Evolutionary conservation across 2,888 invertebrate genomes (phyloP).

Genomic region (Tyria jacobaeae): DNA sequence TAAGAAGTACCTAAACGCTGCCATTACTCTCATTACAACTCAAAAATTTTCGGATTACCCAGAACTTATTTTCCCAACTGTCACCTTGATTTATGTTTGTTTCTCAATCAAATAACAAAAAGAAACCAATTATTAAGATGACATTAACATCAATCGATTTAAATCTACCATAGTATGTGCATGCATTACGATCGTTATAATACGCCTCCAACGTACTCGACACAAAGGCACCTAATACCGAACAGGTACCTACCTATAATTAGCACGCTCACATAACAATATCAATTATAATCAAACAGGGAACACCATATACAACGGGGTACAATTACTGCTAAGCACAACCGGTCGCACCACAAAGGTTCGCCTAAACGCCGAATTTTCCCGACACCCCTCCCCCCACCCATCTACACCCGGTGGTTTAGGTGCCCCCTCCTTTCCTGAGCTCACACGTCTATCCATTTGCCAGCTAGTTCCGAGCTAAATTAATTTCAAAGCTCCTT

Average conservation of each 20-base stretch:
- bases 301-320: conserved; percentile 61
- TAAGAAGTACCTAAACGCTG: too few species aligned
- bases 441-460: conserved; percentile 87
- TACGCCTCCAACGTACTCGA: background rate
- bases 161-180: background rate
- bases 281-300: conserved; percentile 62
- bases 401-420: conserved; percentile 47
- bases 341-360: conserved; percentile 81
- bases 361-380: conserved; percentile 85
- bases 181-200: background rate
- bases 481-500: conserved; percentile 87
- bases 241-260: conserved; percentile 22
- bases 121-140: too few species aligned
- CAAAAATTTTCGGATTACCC: too few species aligned
- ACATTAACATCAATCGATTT: background rate
- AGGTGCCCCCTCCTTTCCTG: conserved; percentile 60
- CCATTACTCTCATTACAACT: too few species aligned
- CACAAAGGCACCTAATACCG: conserved; percentile 10
- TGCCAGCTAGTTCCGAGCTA: conserved; percentile 87
- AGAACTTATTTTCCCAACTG: too few species aligned
- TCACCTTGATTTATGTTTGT: too few species aligned
- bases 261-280: conserved; percentile 52
- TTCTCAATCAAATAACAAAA: too few species aligned
- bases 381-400: conserved; percentile 64
- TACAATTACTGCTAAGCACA: conserved; percentile 80